Conservation (phyloP, 2,888 invertebrate species). For the Diadegma fenestrale region DNA sequence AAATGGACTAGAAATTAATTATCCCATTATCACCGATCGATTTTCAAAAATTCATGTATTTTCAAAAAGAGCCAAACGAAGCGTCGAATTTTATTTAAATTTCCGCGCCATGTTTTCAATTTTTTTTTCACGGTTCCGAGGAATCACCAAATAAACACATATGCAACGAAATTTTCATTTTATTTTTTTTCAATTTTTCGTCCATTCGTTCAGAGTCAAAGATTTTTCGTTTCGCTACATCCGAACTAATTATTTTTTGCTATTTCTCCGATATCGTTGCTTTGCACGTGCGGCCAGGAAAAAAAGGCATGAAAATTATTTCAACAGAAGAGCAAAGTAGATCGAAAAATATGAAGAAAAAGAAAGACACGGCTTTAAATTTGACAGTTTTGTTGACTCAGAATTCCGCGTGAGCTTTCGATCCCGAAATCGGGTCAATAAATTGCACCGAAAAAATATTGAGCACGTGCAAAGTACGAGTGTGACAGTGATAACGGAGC, state of each 20-base stretch:
- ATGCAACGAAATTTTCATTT: background rate
- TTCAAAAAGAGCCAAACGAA: conserved; percentile 37
- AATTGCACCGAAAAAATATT: background rate
- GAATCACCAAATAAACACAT: background rate
- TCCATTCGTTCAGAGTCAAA: background rate
- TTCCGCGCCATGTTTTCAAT: background rate
- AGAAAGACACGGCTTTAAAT: background rate
- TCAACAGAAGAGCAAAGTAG: no score
- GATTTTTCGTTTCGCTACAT: background rate
- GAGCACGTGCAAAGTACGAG: conserved; percentile 5
- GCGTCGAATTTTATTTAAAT: conserved; percentile 42
- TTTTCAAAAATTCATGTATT: conserved; percentile 47
- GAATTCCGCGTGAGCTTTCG: background rate
- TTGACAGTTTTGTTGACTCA: background rate
- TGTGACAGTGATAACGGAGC: background rate
- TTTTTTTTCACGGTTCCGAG: background rate
- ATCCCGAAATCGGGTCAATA: background rate
- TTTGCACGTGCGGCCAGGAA: background rate
- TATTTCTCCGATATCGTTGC: background rate
- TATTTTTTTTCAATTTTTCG: background rate
- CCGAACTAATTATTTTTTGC: background rate
- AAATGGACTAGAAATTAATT: conserved; percentile 24
- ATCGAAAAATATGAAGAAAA: background rate
- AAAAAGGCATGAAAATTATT: no score
- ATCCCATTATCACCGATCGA: conserved; percentile 41